phyloP scores from a whole-genome alignment of 2,888 invertebrate species.

The Blomia tropicalis region DNA sequence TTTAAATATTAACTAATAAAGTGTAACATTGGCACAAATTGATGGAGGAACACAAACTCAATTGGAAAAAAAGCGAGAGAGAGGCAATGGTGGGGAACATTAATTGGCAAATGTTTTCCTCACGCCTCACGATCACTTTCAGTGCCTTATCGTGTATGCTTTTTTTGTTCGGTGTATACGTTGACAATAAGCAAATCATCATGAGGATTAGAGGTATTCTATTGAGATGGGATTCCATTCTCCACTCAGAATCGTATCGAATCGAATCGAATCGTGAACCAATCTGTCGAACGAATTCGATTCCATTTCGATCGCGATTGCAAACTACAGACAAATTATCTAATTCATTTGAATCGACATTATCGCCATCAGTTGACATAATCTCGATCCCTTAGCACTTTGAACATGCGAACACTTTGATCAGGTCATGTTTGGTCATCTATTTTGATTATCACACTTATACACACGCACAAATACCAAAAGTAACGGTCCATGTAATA shows the following conservation, averaged over 20 bases:
- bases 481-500: too few relatives aligned
- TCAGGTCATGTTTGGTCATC: neutral
- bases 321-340: neutral
- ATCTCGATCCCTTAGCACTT: neutral
- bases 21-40: neutral
- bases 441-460: slow-evolving; percentile 8
- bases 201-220: slow-evolving; percentile 1
- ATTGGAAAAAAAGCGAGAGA: too few relatives aligned
- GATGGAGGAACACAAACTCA: neutral
- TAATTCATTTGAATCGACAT: neutral
- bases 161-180: neutral
- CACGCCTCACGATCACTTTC: too few relatives aligned
- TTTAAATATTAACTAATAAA: slow-evolving; percentile 17
- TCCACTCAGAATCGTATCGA: neutral
- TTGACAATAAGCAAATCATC: slow-evolving; percentile 3
- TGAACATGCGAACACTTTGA: too few relatives aligned
- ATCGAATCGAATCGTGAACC: neutral
- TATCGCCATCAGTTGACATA: slow-evolving; percentile 10
- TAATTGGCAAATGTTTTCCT: slow-evolving; percentile 11
- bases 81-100: neutral
- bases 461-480: too few relatives aligned
- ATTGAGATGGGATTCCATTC: neutral
- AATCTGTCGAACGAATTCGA: too few relatives aligned
- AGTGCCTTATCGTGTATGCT: too few relatives aligned
- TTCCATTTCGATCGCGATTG: neutral